Percentiles rank a stretch among this genome's conserved stretches.
These are phyloP conservation scores for Nycticebus coucang DNA, from an alignment of 2,113 vertebrate genomes.

Conservation along the genomic window DNA sequence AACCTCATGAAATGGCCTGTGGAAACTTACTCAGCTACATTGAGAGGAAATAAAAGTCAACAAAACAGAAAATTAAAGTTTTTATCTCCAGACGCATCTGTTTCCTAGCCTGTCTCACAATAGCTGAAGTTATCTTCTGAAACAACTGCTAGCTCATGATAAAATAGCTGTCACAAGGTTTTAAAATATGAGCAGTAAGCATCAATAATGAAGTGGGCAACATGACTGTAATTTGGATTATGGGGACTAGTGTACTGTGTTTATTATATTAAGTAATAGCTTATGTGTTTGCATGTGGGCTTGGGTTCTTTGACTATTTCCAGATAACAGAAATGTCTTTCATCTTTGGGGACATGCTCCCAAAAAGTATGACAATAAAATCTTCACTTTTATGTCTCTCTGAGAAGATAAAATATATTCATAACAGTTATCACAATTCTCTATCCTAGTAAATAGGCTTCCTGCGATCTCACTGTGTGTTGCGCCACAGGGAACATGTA, in stretches of 20 bases:
- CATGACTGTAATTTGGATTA: neutral
- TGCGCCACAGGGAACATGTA: neutral
- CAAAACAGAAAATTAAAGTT: conserved; percentile 5
- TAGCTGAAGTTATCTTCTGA: neutral
- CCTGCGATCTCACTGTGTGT: neutral
- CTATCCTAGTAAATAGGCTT: neutral
- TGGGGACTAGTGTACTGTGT: neutral
- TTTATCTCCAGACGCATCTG: neutral
- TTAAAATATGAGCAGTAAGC: neutral
- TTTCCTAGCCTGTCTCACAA: neutral
- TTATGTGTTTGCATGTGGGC: neutral
- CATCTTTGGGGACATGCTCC: neutral
- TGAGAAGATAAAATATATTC: neutral
- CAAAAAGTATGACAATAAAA: neutral
- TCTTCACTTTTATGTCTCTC: neutral
- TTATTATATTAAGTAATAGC: neutral
- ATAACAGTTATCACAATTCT: neutral
- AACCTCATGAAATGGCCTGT: neutral
- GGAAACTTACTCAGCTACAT: neutral
- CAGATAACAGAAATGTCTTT: neutral
- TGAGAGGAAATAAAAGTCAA: neutral
- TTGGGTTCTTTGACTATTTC: neutral
- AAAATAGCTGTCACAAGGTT: neutral
- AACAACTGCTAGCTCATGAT: neutral
- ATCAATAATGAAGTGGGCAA: neutral